Evolutionary conservation across 2,888 invertebrate species (phyloP).

Genomic region (Auanema sp.): DNA sequence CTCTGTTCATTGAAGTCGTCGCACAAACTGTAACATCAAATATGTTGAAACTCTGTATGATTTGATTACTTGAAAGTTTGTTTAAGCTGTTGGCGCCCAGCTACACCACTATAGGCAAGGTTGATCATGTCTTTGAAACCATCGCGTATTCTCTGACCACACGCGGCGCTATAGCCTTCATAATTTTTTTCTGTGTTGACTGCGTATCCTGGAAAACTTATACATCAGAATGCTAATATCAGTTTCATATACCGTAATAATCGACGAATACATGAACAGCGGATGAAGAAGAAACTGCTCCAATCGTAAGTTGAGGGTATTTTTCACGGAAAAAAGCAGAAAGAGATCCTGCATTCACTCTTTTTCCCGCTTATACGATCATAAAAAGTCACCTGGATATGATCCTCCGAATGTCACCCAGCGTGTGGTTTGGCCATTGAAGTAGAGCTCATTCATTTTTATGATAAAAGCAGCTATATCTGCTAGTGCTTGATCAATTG

Average conservation of each 20-base stretch:
- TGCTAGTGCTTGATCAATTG: conserved; percentile 38
- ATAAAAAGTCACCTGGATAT: conserved; percentile 27
- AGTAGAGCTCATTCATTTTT: conserved; percentile 38
- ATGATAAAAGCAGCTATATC: conserved; percentile 38
- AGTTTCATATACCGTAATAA: conserved; percentile 29
- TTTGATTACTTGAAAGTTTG: conserved; percentile 23
- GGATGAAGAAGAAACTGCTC: conserved; percentile 42
- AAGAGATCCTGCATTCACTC: conserved; percentile 19
- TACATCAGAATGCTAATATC: neutral
- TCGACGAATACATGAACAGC: conserved; percentile 43
- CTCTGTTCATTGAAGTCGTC: conserved; percentile 32
- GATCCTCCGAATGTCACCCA: conserved; percentile 48
- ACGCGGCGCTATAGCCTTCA: conserved; percentile 23
- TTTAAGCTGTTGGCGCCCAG: conserved; percentile 19
- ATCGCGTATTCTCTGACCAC: conserved; percentile 28
- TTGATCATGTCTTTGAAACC: conserved; percentile 31
- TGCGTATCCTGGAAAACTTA: conserved; percentile 26
- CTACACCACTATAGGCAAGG: conserved; percentile 28
- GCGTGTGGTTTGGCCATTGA: conserved; percentile 26
- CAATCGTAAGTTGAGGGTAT: conserved; percentile 39
- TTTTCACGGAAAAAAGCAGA: conserved; percentile 42
- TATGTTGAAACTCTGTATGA: neutral
- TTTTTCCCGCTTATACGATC: neutral
- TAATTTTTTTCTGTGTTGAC: conserved; percentile 45
- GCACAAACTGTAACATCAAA: conserved; percentile 26